Evolutionary conservation across 2,797 vertebrate species (phyloP).

Genomic region (Bovichtus diacanthus): DNA sequence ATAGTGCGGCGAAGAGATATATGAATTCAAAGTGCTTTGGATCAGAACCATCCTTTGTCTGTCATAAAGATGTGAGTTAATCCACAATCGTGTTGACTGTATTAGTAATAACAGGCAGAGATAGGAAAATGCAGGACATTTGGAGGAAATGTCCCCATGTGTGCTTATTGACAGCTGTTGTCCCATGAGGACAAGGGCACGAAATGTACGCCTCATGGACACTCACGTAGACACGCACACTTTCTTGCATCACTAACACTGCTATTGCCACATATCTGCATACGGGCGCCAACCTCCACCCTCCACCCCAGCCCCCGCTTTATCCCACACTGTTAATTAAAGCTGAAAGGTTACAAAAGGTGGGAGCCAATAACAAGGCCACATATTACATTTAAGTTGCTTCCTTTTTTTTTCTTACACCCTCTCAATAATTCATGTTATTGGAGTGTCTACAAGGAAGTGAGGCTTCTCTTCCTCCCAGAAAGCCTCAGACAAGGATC

Average conservation of each 20-base stretch:
- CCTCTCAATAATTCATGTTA: conserved; percentile 86
- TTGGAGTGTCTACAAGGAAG: conserved; percentile 78
- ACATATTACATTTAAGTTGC: conserved; percentile 84
- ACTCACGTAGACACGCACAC: conserved; percentile 6
- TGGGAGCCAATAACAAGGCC: conserved; percentile 86
- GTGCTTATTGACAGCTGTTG: conserved; percentile 25
- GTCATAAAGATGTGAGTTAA: conserved; percentile 43
- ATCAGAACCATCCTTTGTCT: conserved; percentile 43
- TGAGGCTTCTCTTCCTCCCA: conserved; percentile 75
- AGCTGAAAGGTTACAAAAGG: conserved; percentile 87
- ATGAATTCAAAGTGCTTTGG: conserved; percentile 48
- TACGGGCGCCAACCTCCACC: conserved; percentile 21
- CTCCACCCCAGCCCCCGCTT: conserved; percentile 14
- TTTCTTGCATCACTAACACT: conserved; percentile 3
- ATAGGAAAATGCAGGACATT: conserved; percentile 30
- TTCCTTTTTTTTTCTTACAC: conserved; percentile 72
- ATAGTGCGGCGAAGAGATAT: conserved; percentile 22
- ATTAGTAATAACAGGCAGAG: background rate
- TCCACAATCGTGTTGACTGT: conserved; percentile 8
- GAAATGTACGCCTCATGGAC: conserved; percentile 1
- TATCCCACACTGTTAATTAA: conserved; percentile 84
- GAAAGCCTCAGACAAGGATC: conserved; percentile 79
- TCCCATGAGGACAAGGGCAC: conserved; percentile 12
- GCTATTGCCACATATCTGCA: conserved; percentile 41
- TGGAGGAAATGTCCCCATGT: conserved; percentile 8